Percentiles rank a stretch among this genome's conserved stretches.
These are phyloP conservation scores for Chaetogeoica ovagalla DNA, from an alignment of 2,888 invertebrate species.

Conservation along the genomic window DNA sequence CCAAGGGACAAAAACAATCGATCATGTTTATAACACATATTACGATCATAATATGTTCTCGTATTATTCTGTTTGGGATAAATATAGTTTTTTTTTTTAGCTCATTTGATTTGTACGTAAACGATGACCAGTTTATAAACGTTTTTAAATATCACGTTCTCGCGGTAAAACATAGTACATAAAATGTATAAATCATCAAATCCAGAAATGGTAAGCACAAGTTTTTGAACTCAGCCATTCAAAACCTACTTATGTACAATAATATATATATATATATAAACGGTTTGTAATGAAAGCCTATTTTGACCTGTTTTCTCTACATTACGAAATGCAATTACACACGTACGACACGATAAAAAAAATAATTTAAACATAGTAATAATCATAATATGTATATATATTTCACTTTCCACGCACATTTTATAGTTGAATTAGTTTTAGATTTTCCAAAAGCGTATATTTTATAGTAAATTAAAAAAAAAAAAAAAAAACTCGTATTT, in stretches of 20 bases:
- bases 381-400: not conserved
- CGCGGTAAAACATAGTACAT: not conserved
- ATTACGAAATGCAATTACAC: constrained; percentile 15
- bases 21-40: no score
- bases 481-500: no score
- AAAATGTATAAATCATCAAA: not conserved
- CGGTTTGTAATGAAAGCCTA: constrained; percentile 20
- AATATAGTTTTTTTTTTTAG: not conserved
- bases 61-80: not conserved
- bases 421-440: no score
- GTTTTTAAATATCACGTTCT: constrained; percentile 31
- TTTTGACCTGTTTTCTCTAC: constrained; percentile 30
- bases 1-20: no score
- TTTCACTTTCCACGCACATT: not conserved
- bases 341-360: not conserved
- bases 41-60: no score
- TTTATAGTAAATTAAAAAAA: no score
- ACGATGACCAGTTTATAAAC: constrained; percentile 37
- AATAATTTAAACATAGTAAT: no score
- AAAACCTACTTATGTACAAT: not conserved
- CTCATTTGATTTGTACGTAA: not conserved
- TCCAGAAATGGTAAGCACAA: constrained; percentile 39
- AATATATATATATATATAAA: no score
- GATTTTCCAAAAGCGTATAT: no score
- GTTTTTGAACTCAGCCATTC: constrained; percentile 1